These are phyloP conservation scores for Dissostichus mawsoni DNA, from an alignment of 2,113 vertebrate species.

Conservation along the genomic window DNA sequence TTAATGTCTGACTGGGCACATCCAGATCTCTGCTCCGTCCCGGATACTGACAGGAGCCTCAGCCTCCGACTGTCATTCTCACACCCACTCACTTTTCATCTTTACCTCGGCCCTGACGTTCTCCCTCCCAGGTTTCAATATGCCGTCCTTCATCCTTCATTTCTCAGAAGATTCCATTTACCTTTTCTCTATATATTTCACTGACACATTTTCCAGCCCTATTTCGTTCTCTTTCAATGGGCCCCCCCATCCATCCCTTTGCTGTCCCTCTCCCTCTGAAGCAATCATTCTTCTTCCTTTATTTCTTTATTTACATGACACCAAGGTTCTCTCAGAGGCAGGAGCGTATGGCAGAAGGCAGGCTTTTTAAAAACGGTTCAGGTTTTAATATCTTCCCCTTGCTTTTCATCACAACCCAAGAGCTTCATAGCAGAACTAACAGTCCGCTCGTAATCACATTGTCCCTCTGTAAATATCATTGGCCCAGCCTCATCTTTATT, in stretches of 20 bases:
- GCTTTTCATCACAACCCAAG: conserved; percentile 75
- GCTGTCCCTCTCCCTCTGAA: conserved; percentile 67
- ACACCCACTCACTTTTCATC: conserved; percentile 60
- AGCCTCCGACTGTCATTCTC: conserved; percentile 54
- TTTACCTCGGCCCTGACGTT: conserved; percentile 35
- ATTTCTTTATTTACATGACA: conserved; percentile 81
- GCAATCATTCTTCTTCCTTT: conserved; percentile 74
- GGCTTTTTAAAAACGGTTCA: conserved; percentile 78
- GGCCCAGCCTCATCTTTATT: conserved; percentile 82
- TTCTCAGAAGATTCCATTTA: conserved; percentile 75
- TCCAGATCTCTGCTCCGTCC: conserved; percentile 44
- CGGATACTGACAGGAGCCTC: conserved; percentile 56
- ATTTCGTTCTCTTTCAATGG: conserved; percentile 19
- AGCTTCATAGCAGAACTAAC: conserved; percentile 79
- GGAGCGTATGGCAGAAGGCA: conserved; percentile 61
- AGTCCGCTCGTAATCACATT: conserved; percentile 76
- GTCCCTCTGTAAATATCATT: conserved; percentile 84
- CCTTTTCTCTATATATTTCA: conserved; percentile 65
- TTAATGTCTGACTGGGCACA: conserved; percentile 47
- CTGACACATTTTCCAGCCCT: conserved; percentile 61
- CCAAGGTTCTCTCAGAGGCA: conserved; percentile 65
- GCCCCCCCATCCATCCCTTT: neutral
- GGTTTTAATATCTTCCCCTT: conserved; percentile 81
- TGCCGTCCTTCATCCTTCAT: conserved; percentile 61
- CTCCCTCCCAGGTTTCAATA: conserved; percentile 63